phyloP scores from a whole-genome alignment of 2,797 vertebrate genomes.

The Scomberomorus guttatus region DNA sequence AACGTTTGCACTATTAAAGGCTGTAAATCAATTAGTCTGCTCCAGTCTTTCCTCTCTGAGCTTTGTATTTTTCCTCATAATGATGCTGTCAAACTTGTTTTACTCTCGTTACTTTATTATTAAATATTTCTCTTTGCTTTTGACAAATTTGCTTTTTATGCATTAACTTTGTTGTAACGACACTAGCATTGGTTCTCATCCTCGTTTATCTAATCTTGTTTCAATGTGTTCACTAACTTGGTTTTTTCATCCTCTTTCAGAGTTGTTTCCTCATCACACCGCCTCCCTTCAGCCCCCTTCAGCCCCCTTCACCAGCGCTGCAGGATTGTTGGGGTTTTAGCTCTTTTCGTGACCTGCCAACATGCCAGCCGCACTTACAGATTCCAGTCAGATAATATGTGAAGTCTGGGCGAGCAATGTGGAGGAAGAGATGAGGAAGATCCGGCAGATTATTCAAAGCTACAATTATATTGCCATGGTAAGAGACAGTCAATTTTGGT shows the following conservation, averaged over 20 bases:
- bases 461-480: constrained; percentile 99
- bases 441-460: constrained; percentile 95
- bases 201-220: too few relatives aligned
- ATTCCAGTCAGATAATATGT: constrained; percentile 98
- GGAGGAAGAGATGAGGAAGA: constrained; percentile 99
- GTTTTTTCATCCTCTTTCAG: not conserved
- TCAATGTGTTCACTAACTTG: not conserved
- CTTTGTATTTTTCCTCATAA: too few relatives aligned
- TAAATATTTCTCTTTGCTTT: too few relatives aligned
- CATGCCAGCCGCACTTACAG: constrained; percentile 98
- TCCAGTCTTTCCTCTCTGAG: too few relatives aligned
- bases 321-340: constrained; percentile 57
- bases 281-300: constrained; percentile 3
- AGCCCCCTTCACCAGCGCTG: constrained; percentile 22
- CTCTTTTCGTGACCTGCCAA: constrained; percentile 70
- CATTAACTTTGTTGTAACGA: too few relatives aligned
- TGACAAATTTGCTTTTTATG: too few relatives aligned
- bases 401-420: constrained; percentile 99
- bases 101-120: too few relatives aligned
- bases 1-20: too few relatives aligned
- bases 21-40: too few relatives aligned
- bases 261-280: constrained; percentile 24
- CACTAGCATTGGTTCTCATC: too few relatives aligned
- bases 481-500: constrained; percentile 1
- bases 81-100: too few relatives aligned